Evolutionary conservation across 2,113 vertebrate species (phyloP), one percentile per base, ranked within the genome.

Genomic region (Nothobranchius kuhntae): DNA sequence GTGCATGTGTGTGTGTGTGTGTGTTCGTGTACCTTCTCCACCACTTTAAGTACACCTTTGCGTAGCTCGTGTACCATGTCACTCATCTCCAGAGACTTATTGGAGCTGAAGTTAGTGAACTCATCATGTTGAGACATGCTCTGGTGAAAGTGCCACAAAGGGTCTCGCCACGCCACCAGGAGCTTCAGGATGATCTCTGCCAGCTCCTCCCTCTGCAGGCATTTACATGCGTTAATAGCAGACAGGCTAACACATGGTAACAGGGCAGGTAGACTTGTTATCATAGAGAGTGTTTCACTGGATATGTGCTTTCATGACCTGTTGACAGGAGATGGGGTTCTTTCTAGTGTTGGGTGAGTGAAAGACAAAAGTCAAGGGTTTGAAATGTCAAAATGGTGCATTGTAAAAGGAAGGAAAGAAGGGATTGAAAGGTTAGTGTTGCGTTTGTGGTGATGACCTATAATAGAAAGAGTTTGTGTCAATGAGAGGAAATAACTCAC

Each of bases 1-100:
- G 13, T 53, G 51, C 44, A 12, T 48, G 46, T 15, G 13, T 36
- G 7, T 56, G 14, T 14, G 12, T 5, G 35, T 68, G 42, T 38
- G 57, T 53, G 30, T 8, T 26, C 6, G 2, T 48, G 0, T 89
- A 86, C 93, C 91, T 94, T 95, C 75, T 94, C 87, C 0, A 92
- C 91, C 38, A 95, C 91, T 85, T 89, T 95, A 79, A 94, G 91
- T 0, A 95, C 92, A 42, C 94, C 93, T 59, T 85, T 89, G 60
- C 89, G 87, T 7, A 96, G 89, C 68, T 95, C 92, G 0, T 91
- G 93, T 48, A 93, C 91, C 92, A 95, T 93, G 56, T 89, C 87
- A 14, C 92, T 94, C 87, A 96, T 94, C 79, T 94, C 89, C 50
- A 92, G 91, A 12, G 92, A 93, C 88, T 93, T 94, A 66, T 86